Base-by-base conservation (phyloP, 2,113 vertebrate species). In the Rhabdornis inornatus region DNA sequence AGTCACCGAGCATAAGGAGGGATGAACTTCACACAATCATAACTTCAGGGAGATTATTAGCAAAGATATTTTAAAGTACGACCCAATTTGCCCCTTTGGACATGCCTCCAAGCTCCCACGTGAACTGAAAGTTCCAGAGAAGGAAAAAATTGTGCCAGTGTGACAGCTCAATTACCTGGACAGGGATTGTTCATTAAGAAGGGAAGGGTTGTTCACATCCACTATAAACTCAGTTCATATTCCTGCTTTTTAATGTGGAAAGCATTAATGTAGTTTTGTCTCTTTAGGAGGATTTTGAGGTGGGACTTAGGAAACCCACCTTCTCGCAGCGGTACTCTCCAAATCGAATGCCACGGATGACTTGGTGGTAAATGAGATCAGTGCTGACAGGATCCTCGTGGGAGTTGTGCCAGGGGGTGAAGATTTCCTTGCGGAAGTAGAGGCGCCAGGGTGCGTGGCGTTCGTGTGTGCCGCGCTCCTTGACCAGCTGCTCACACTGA, bases 391-490 rank as follows among this genome's bases (percentile, higher is more conserved):
- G 92, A 92, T 99, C 99, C 82, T 98, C 96, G 17, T 27, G 94
- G 95, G 98, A 98, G 97, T 98, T 97, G 37, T 99, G 99, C 99
- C 99, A 99, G 2, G 99, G 99, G 2, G 98, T 98, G 95, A 99
- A 99, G 96, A 99, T 97, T 92, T 99, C 99, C 96, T 99, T 99
- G 19, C 99, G 98, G 97, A 99, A 99, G 96, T 98, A 98, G 53
- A 99, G 97, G 7, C 99, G 98, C 99, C 99, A 99, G 17, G 99
- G 99, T 0, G 99, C 97, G 2, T 99, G 98, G 79, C 98, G 98
- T 60, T 99, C 99, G 7, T 98, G 98, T 2, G 98, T 98, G 2
- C 99, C 98, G 21, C 71, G 97, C 79, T 98, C 98, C 94, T 96
- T 98, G 16, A 97, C 98, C 12, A 99, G 98, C 96, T 99, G 99